These are phyloP conservation scores for Peromyscus polionotus DNA, from an alignment of 2,113 vertebrate species.

Conservation along the genomic window DNA sequence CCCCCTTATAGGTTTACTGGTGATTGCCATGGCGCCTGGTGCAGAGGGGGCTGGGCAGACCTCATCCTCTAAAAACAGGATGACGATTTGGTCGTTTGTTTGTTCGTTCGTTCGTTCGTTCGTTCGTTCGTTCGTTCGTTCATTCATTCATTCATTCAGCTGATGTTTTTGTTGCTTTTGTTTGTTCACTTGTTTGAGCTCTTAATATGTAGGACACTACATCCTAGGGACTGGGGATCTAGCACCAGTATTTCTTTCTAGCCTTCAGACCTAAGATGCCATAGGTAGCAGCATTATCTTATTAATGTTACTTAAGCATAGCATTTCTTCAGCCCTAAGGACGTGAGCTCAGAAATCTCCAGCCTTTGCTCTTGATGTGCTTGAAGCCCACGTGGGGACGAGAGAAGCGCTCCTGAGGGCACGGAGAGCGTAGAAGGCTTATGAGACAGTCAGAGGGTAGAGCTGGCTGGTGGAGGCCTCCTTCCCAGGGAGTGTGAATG, in stretches of 20 bases:
- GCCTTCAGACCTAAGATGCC: not conserved
- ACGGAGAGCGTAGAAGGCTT: not conserved
- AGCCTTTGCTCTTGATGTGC: not conserved
- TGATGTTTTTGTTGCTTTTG: not conserved
- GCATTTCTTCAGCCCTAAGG: not conserved
- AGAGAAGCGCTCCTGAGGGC: not conserved
- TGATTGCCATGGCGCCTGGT: not conserved
- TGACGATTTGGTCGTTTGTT: not conserved
- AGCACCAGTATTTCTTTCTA: not conserved
- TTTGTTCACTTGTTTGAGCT: not conserved
- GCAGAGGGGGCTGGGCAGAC: not conserved
- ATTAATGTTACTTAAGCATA: not conserved
- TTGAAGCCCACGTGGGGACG: not conserved
- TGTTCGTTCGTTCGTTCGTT: too few species aligned
- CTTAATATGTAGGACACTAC: not conserved
- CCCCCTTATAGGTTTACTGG: not conserved
- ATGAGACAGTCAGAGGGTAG: too few species aligned
- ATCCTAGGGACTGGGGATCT: not conserved
- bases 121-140: not conserved
- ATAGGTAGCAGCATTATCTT: rapidly evolving
- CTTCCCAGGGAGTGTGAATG: not conserved
- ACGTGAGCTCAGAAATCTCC: not conserved
- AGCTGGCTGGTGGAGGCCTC: not conserved
- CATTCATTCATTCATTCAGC: not conserved
- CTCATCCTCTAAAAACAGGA: not conserved